Base-by-base conservation (phyloP, 2,888 invertebrate genomes). In the Xiphydria camelus region DNA sequence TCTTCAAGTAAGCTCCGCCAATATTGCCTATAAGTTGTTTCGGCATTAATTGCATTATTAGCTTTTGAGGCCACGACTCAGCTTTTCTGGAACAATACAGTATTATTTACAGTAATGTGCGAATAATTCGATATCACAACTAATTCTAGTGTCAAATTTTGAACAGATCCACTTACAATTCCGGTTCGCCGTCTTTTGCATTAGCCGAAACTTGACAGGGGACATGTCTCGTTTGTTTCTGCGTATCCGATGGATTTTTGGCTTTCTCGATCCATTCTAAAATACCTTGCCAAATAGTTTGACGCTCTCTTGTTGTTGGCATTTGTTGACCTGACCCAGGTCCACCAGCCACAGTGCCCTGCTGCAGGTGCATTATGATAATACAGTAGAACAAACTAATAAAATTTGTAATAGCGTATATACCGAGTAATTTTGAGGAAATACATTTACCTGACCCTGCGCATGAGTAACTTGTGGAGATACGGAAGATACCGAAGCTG, bases 21-120 rank as follows among this genome's bases (percentile, higher is more conserved):
- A 95, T 91, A 75, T 86, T 93, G 53, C 92, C 91, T 59, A 96
- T 89, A 51, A 96, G 78, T 65, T 89, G 88, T 66, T 94, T 94
- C 0, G 95, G 96, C 88, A 96, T 92, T 53, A 96, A 75, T 76
- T 95, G 95, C 92, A 96, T 94, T 36, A 94, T 84, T 23, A 97
- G 76, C 68, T 93, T 94, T 57, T 84, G 83, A 0, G 96, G 95
- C 96, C 96, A 97, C 20, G 90, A 89, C 66, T 92, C 91, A 1
- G 94, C 92, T 77, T 92, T 93, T 45, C 85, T 86, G 62, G 43
- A 68, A 66, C 29, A 38, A 33, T 47, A 9, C n/a, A 45, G 4
- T 44, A 38, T 36, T 12, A 19, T 7, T 42, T 9, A 51, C 36
- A 33, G 14, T 20, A 40, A 25, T 15, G 20, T 33, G n/a, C n/a